A percentile compares a stretch with the other conserved stretches of the same genome.
Evolutionary conservation across 2,888 invertebrate species (phyloP).

Genomic region (Chironomus riparius): DNA sequence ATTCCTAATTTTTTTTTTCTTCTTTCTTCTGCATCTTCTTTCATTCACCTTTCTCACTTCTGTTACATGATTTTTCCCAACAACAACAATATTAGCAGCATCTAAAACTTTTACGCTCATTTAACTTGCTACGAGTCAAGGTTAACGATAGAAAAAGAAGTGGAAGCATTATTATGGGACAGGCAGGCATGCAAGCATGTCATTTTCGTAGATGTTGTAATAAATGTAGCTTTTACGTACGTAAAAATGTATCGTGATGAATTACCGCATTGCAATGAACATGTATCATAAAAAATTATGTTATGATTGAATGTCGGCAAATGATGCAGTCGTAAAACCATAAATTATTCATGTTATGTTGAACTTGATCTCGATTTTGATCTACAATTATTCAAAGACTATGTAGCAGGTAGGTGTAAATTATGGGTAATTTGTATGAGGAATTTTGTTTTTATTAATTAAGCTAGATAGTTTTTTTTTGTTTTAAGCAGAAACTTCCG

Average conservation of each 20-base stretch:
- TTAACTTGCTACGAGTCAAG: not conserved
- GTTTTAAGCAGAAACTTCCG: too few species aligned
- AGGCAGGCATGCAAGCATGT: not conserved
- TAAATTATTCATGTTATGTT: not conserved
- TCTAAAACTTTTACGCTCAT: not conserved
- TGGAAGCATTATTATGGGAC: not conserved
- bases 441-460: too few species aligned
- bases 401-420: too few species aligned
- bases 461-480: too few species aligned
- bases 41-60: not conserved
- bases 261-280: not conserved
- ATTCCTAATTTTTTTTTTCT: too few species aligned
- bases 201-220: not conserved
- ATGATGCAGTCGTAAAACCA: not conserved
- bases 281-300: not conserved
- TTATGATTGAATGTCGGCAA: conserved; percentile 1
- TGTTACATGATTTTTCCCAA: not conserved
- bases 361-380: conserved; percentile 12
- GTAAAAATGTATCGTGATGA: not conserved
- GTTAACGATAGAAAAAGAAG: not conserved
- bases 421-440: too few species aligned
- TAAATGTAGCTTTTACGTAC: too few species aligned
- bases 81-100: not conserved
- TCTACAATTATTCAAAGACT: not conserved
- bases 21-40: not conserved